Base-by-base conservation (phyloP, 2,888 invertebrate species). In the Trichogramma evanescens region DNA sequence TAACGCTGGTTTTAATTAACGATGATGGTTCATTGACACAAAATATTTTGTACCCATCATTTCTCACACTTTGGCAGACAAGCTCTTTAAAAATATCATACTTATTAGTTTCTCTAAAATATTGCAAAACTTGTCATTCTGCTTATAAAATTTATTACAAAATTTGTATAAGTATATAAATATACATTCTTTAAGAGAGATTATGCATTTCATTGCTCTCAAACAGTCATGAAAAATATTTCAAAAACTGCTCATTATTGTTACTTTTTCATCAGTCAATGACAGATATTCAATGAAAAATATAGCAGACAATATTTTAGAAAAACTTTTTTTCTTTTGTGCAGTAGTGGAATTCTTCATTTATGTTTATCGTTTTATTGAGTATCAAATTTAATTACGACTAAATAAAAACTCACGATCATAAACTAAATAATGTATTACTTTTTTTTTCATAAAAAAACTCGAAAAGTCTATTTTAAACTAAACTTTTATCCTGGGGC, bases 151-250 rank as follows among this genome's bases (percentile, higher is more conserved):
- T 57, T 50, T 42, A 55, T 63, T 60, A 60, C 13, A 63, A 56
- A 58, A 58, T n/a, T 58, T 50, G 46, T 53, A 42, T 60, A 63
- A 50, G 60, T 53, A 63, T 58, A 58, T 63, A 61, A 56, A 61
- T 61, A 54, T 54, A 45, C 50, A 41, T 44, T 50, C 54, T 44
- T 45, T 56, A 46, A 46, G 39, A 42, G 54, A 59, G 54, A 59
- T 56, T 26, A 26, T 26, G 26, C 5, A 39, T 50, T 38, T 13
- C 40, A 45, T 13, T 39, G 7, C 8, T 40, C 41, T 26, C 48
- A 60, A 44, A 26, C 40, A 41, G 42, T 10, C 41, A 41, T 51
- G 10, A 51, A 51, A 7, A 42, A 51, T 26, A n/a, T 51, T 51
- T n/a, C 26, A 6, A 13, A 10, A 13, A 48, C 10, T 6, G 4